Conservation (phyloP, 2,888 invertebrate species). For the Cephus spinipes region DNA sequence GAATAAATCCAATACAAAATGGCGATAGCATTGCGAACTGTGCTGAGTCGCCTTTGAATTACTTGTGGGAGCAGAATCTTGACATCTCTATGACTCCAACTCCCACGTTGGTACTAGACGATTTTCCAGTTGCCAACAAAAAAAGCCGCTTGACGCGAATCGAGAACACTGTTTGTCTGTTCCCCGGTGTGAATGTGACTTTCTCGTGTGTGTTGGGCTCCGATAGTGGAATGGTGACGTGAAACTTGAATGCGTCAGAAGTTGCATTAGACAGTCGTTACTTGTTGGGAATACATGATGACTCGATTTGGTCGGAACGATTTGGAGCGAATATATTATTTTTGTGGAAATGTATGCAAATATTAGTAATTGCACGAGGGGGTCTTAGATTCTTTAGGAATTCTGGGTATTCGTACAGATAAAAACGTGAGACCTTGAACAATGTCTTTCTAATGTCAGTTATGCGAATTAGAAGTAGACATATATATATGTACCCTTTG, state of each 20-base stretch:
- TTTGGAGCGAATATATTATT: slow-evolving; percentile 4
- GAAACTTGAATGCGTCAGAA: too few relatives aligned
- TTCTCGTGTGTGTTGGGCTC: too few relatives aligned
- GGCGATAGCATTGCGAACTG: not conserved
- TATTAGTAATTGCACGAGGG: not conserved
- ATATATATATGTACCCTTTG: too few relatives aligned
- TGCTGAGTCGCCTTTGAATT: not conserved
- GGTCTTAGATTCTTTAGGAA: too few relatives aligned
- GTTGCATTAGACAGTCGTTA: too few relatives aligned
- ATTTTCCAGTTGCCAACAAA: not conserved
- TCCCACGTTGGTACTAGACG: not conserved
- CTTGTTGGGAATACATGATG: too few relatives aligned
- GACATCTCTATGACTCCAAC: not conserved
- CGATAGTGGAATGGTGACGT: too few relatives aligned
- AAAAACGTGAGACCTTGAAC: too few relatives aligned
- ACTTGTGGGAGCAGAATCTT: not conserved
- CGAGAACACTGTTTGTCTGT: not conserved
- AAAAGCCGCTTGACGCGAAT: not conserved
- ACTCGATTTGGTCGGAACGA: not conserved
- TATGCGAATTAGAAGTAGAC: too few relatives aligned
- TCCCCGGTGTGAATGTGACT: not conserved
- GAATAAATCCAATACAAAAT: not conserved
- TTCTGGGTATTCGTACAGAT: too few relatives aligned
- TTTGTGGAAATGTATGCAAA: not conserved
- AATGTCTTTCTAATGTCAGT: too few relatives aligned